phyloP scores from a whole-genome alignment of 2,113 vertebrate genomes.

The Motacilla tschutschensis region DNA sequence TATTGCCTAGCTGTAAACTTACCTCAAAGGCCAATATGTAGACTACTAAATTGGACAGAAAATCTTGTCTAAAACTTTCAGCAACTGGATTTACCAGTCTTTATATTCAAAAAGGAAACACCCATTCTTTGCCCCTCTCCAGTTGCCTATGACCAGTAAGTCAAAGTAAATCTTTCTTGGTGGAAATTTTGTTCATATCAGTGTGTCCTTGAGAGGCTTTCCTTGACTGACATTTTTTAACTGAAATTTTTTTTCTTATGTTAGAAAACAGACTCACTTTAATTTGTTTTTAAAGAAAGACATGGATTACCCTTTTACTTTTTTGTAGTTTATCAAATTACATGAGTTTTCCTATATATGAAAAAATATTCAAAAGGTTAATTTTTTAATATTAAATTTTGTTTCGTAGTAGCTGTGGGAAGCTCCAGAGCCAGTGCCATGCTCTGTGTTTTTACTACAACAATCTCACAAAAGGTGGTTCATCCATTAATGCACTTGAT shows the following conservation, averaged over 20 bases:
- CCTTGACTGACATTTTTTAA: not conserved
- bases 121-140: not conserved
- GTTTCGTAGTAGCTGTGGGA: not conserved
- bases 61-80: not conserved
- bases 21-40: not conserved
- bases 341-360: not conserved
- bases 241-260: not conserved
- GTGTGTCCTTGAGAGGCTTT: not conserved
- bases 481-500: not conserved
- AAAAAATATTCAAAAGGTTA: not conserved
- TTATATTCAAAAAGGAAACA: not conserved
- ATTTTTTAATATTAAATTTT: not conserved
- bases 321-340: not conserved
- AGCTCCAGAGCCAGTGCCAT: not conserved
- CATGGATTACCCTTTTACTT: not conserved
- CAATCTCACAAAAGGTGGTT: not conserved
- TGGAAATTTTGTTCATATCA: not conserved
- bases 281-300: not conserved
- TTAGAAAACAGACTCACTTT: not conserved
- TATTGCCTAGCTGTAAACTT: not conserved
- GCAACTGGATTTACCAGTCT: not conserved
- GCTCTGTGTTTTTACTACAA: not conserved
- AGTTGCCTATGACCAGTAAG: not conserved
- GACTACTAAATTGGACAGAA: not conserved
- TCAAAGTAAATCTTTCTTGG: not conserved